These are phyloP conservation scores for Agrochola litura DNA, from an alignment of 2,888 invertebrate species.

Conservation along the genomic window DNA sequence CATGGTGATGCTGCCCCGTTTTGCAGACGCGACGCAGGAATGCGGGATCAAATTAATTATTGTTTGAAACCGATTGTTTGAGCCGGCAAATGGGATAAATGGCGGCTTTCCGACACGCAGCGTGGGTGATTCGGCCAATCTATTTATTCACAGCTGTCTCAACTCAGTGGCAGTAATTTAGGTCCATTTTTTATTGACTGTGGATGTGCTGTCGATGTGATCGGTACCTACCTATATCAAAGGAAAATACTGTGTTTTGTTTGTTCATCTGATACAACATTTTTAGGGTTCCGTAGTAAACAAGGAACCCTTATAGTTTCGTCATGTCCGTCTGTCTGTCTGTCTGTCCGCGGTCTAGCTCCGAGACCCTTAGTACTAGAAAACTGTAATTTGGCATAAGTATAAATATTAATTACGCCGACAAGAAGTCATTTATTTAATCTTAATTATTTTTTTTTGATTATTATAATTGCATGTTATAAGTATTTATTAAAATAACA, in stretches of 20 bases:
- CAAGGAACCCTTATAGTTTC: too few relatives aligned
- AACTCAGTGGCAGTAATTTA: constrained; percentile 40
- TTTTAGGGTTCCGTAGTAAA: too few relatives aligned
- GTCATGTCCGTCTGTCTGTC: too few relatives aligned
- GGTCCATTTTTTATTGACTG: constrained; percentile 28
- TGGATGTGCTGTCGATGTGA: constrained; percentile 7
- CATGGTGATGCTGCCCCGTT: constrained; percentile 62
- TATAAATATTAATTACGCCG: too few relatives aligned
- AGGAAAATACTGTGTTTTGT: constrained; percentile 30
- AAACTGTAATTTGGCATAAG: too few relatives aligned
- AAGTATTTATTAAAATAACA: too few relatives aligned
- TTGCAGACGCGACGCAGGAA: constrained; percentile 55
- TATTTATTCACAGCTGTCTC: constrained; percentile 62
- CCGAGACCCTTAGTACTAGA: too few relatives aligned
- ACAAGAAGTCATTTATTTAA: too few relatives aligned
- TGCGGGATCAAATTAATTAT: constrained; percentile 79
- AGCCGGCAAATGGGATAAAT: constrained; percentile 69
- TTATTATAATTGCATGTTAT: too few relatives aligned
- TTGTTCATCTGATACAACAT: not conserved
- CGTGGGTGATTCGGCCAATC: constrained; percentile 68
- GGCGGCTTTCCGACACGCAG: constrained; percentile 66
- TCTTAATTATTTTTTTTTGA: too few relatives aligned
- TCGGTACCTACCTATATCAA: constrained; percentile 18
- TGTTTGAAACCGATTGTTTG: constrained; percentile 70
- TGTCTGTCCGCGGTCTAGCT: too few relatives aligned